Evolutionary conservation across 2,888 invertebrate genomes (phyloP).

Genomic region (Homarus gammarus): DNA sequence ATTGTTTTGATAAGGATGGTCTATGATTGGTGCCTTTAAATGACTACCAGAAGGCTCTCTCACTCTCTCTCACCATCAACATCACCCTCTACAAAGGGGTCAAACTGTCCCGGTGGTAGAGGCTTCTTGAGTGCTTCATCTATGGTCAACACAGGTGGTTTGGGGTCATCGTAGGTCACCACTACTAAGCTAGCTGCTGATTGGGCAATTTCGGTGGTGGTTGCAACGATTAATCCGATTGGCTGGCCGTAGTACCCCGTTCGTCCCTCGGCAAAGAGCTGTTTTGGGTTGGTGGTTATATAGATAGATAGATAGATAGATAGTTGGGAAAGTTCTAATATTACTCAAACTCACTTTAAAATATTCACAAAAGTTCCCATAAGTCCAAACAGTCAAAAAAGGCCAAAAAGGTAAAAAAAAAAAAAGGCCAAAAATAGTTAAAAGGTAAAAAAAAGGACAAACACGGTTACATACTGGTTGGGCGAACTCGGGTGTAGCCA

Average conservation of each 20-base stretch:
- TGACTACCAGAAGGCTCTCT: not conserved
- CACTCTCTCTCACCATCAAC: conserved; percentile 43
- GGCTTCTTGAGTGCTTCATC: conserved; percentile 70
- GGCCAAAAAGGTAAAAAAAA: not conserved
- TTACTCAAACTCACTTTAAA: not conserved
- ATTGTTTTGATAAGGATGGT: not conserved
- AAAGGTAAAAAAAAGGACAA: not conserved
- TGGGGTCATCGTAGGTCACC: conserved; percentile 82
- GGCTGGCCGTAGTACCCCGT: conserved; percentile 87
- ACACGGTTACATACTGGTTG: conserved; percentile 27
- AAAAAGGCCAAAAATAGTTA: not conserved
- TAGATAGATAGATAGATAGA: too few relatives aligned
- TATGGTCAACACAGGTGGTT: conserved; percentile 78
- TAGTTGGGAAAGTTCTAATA: not conserved
- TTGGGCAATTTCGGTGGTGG: conserved; percentile 71
- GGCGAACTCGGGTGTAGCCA: not conserved
- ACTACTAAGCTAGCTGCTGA: conserved; percentile 81
- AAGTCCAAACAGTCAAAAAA: too few relatives aligned
- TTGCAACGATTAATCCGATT: conserved; percentile 86
- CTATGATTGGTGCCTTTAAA: not conserved
- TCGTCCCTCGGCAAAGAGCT: conserved; percentile 78
- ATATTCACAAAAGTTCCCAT: too few relatives aligned
- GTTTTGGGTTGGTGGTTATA: not conserved
- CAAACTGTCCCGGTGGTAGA: conserved; percentile 6
- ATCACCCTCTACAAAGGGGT: conserved; percentile 44